phyloP scores from a whole-genome alignment of 2,113 vertebrate genomes.

The Serinus canaria region DNA sequence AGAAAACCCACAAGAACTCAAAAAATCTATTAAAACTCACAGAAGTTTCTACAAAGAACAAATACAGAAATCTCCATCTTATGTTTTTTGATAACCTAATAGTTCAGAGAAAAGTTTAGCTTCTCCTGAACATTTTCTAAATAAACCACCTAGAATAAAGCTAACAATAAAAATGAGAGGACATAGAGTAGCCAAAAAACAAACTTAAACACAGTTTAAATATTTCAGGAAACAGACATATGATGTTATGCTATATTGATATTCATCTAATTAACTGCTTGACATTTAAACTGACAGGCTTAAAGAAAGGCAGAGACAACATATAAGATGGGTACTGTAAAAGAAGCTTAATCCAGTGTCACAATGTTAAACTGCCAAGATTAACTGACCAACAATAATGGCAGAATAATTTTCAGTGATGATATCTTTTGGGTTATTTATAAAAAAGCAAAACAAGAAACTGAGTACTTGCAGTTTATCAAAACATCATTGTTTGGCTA shows the following conservation, averaged over 20 bases:
- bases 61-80: background rate
- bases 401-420: background rate
- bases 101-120: background rate
- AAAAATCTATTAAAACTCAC: background rate
- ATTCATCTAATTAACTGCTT: background rate
- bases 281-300: background rate
- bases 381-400: background rate
- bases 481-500: background rate
- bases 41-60: background rate
- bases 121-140: background rate
- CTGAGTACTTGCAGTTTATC: background rate
- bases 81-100: background rate
- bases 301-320: background rate
- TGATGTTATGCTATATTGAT: background rate
- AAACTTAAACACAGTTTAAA: background rate
- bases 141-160: background rate
- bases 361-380: background rate
- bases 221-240: background rate
- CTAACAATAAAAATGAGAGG: background rate
- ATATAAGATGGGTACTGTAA: background rate
- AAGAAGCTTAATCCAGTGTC: background rate
- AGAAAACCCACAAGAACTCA: background rate
- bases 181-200: fast-evolving
- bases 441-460: background rate
- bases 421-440: background rate